Conservation (phyloP, 2,797 vertebrate genomes). For the Columba guinea region DNA sequence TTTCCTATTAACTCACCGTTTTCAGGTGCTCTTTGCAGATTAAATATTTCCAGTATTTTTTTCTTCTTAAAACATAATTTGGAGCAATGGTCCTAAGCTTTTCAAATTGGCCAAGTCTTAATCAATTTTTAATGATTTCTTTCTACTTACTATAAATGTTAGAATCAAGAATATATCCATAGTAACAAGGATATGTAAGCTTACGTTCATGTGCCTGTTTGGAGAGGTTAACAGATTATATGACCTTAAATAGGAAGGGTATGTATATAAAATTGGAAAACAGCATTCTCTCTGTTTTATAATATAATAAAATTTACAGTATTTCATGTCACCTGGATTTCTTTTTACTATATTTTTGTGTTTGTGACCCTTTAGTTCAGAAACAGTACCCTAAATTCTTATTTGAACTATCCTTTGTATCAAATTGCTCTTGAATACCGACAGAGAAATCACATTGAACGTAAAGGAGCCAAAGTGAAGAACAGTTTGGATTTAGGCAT, state of each 20-base stretch:
- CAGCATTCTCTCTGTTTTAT: neutral
- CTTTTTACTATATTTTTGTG: neutral
- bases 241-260: neutral
- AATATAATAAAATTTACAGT: constrained; percentile 17
- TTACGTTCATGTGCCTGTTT: neutral
- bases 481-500: neutral
- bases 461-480: neutral
- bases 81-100: neutral
- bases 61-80: neutral
- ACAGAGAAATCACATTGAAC: constrained; percentile 6
- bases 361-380: constrained; percentile 22
- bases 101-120: neutral
- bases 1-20: neutral
- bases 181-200: neutral
- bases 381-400: constrained; percentile 29
- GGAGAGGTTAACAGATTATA: constrained; percentile 24
- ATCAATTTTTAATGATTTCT: constrained; percentile 22
- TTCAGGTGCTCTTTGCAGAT: neutral
- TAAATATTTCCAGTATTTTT: neutral
- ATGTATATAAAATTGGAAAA: constrained; percentile 12
- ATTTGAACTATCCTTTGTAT: constrained; percentile 9
- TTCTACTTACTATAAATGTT: neutral
- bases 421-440: neutral
- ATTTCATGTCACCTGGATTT: neutral
- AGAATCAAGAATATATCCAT: neutral